Conservation (phyloP, 2,888 invertebrate species). For the Caenorhabditis sp. region DNA sequence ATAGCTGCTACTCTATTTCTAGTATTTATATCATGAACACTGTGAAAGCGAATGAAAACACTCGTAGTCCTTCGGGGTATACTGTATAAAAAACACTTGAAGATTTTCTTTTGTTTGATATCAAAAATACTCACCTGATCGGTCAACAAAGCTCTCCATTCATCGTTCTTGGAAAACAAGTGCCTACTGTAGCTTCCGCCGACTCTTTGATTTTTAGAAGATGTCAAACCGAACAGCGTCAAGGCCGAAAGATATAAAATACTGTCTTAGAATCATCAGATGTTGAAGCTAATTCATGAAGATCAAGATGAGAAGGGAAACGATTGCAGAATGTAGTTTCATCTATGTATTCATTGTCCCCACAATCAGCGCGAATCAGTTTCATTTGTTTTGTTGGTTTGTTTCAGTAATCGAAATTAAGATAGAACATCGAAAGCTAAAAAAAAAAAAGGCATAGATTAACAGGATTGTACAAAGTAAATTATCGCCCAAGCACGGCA, state of each 20-base stretch:
- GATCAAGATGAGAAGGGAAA: background rate
- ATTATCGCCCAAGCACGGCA: background rate
- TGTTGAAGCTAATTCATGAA: too few relatives aligned
- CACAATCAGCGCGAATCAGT: slow-evolving; percentile 2
- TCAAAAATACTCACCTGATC: slow-evolving; percentile 23
- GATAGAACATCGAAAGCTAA: too few relatives aligned
- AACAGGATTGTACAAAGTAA: too few relatives aligned
- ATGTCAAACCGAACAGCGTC: too few relatives aligned
- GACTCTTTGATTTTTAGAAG: too few relatives aligned
- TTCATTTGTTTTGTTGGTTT: too few relatives aligned
- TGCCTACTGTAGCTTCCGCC: background rate
- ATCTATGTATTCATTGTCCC: too few relatives aligned
- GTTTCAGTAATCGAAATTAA: too few relatives aligned
- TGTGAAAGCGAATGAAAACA: slow-evolving; percentile 22
- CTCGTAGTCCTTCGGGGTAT: slow-evolving; percentile 6
- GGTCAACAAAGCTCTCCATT: slow-evolving; percentile 35
- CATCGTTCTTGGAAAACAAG: background rate
- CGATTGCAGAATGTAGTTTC: slow-evolving; percentile 9
- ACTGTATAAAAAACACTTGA: slow-evolving; percentile 34
- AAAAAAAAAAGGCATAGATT: too few relatives aligned
- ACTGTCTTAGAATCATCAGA: too few relatives aligned
- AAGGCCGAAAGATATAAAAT: too few relatives aligned
- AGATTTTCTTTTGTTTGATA: slow-evolving; percentile 12
- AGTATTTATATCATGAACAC: slow-evolving; percentile 28
- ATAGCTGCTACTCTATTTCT: background rate